Evolutionary conservation across 2,113 vertebrate genomes (phyloP).

Genomic region (Actinemys pallida): DNA sequence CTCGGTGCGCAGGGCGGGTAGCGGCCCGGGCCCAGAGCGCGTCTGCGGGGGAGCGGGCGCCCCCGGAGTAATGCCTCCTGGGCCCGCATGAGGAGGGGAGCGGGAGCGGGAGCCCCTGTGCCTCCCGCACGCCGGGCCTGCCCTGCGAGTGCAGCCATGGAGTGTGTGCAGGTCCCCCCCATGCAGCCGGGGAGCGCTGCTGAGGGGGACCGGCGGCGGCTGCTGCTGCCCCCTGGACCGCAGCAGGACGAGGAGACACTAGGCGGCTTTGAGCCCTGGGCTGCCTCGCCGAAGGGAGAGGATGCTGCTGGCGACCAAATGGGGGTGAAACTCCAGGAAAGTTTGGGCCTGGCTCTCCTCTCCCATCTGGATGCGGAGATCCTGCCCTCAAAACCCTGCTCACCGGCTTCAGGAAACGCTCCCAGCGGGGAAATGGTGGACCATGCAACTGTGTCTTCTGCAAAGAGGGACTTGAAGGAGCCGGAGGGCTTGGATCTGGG

Average conservation of each 20-base stretch:
- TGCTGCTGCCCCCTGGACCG: neutral
- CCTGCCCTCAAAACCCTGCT: neutral
- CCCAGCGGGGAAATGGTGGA: neutral
- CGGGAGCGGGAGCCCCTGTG: neutral
- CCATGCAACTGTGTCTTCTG: neutral
- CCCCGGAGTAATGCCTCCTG: neutral
- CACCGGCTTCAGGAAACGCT: neutral
- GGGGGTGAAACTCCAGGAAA: neutral
- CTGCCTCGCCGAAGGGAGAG: neutral
- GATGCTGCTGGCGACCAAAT: neutral
- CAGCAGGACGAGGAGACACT: neutral
- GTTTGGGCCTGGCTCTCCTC: neutral
- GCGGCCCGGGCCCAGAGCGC: neutral
- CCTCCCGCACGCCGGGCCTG: neutral
- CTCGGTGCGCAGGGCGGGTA: neutral
- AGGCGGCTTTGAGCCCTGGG: neutral
- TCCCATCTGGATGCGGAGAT: neutral
- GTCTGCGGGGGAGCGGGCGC: neutral
- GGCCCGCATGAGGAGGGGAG: slow-evolving; percentile 11
- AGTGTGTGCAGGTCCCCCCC: neutral
- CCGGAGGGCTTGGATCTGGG: neutral
- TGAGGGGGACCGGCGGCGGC: neutral
- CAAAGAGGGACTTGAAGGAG: neutral
- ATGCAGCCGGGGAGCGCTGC: neutral
- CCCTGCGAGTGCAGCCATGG: neutral